Percentiles rank a stretch among this genome's conserved stretches.
Conservation (phyloP, 2,888 invertebrate genomes). For the Eupithecia insigniata region DNA sequence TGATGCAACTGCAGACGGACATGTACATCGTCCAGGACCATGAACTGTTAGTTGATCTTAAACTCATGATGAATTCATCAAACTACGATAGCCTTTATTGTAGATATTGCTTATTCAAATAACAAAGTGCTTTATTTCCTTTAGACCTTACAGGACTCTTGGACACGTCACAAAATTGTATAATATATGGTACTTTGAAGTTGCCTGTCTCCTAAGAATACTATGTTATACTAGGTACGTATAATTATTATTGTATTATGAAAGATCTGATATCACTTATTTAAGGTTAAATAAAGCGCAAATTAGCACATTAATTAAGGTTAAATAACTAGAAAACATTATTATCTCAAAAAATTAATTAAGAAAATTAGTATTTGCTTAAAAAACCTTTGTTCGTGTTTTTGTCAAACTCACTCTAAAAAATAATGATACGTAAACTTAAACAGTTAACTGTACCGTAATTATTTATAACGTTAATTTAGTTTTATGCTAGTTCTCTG, state of each 20-base stretch:
- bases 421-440: not conserved
- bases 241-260: not conserved
- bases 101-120: too few relatives aligned
- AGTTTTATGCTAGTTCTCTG: not conserved
- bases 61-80: not conserved
- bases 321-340: not conserved
- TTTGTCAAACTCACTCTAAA: not conserved
- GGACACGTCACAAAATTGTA: too few relatives aligned
- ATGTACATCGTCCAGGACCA: too few relatives aligned
- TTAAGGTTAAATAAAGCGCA: too few relatives aligned
- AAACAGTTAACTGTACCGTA: not conserved
- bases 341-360: not conserved
- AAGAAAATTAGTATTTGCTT: not conserved
- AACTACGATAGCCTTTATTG: not conserved
- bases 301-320: not conserved
- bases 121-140: too few relatives aligned
- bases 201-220: slow-evolving; percentile 25
- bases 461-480: not conserved
- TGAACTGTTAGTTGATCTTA: too few relatives aligned
- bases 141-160: too few relatives aligned
- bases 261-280: not conserved
- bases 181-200: slow-evolving; percentile 8
- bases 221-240: not conserved
- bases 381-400: not conserved
- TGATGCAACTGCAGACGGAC: too few relatives aligned